These are phyloP conservation scores for Poecilia velifera DNA, from an alignment of 2,797 vertebrate species.

Conservation along the genomic window DNA sequence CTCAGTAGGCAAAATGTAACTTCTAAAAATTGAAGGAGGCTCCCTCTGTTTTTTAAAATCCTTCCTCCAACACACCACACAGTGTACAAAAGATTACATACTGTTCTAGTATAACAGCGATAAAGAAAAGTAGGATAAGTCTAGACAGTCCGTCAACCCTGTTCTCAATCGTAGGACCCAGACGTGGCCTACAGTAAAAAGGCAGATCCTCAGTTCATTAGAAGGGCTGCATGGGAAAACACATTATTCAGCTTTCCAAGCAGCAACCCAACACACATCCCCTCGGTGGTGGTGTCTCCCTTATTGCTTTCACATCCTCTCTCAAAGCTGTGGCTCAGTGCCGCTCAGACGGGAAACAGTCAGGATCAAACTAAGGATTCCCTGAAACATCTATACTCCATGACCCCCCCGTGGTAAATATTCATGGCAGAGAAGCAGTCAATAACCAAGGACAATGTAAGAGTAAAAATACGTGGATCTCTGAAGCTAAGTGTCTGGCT, in stretches of 20 bases:
- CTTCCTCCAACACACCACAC: conserved; percentile 3
- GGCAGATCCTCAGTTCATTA: conserved; percentile 30
- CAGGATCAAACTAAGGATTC: conserved; percentile 66
- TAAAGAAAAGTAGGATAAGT: conserved; percentile 8
- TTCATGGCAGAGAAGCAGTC: conserved; percentile 50
- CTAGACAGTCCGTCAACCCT: conserved; percentile 12
- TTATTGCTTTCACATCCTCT: conserved; percentile 46
- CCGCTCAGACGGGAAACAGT: conserved; percentile 55
- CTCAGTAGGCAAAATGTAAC: not conserved
- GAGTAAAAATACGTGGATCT: conserved; percentile 31
- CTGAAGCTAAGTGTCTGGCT: conserved; percentile 49
- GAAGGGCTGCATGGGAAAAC: conserved; percentile 44
- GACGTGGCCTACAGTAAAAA: conserved; percentile 7
- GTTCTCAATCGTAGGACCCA: conserved; percentile 20
- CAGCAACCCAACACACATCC: conserved; percentile 26
- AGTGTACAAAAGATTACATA: conserved; percentile 6
- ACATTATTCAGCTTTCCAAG: conserved; percentile 41
- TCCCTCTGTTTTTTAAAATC: not conserved
- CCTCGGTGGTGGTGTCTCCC: conserved; percentile 27
- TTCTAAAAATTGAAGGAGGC: conserved; percentile 4
- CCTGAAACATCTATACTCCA: conserved; percentile 58
- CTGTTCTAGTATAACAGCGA: conserved; percentile 1
- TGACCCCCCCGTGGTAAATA: conserved; percentile 65
- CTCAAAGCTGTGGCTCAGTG: conserved; percentile 45
- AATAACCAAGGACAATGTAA: not conserved